Evolutionary conservation across 2,888 invertebrate genomes (phyloP), one percentile per base, ranked within the genome.

Genomic region (Drosophila quinaria): DNA sequence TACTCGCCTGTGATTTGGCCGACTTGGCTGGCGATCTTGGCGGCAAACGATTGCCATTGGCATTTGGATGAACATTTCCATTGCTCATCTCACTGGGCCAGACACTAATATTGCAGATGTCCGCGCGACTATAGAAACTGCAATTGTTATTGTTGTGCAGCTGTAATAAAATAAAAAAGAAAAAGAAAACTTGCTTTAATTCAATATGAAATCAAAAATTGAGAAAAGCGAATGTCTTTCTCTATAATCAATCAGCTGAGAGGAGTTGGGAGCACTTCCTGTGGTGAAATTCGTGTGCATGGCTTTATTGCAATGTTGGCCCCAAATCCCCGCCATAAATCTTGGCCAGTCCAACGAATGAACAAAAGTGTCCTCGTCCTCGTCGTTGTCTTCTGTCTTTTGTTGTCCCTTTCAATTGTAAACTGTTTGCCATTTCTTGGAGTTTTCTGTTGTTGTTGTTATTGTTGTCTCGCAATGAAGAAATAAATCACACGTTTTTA

Each of bases 1-100:
- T 88, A 74, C 89, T 90, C 44, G 90, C 87, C 56, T 84, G 82
- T 31, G 91, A 88, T 42, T 81, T 81, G 60, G 71, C 52, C 51
- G 90, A 85, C 59, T 87, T 91, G 55, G 90, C 89, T n/a, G 91
- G 90, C 4, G 91, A 91, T 15, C 91, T 87, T 25, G 91, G 91
- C 8, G 91, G 91, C 77, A 91, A 72, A 47, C 83, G 74, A 70
- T 80, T 87, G 55, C 79, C 87, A 65, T 80, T 89, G 60, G 77
- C 84, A 63, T 77, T 73, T 75, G 74, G 50, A 60, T 79, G 56
- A 49, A 19, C n/a, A 42, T 50, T 64, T 0, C 66, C 66, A 51
- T 52, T 52, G 56, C 60, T 64, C 71, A 71, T 71, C 55, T 80
- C 79, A 68, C 61, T 76, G 68, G 88, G 78, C 77, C 82, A 88